These are phyloP conservation scores for Xestobium rufovillosum DNA, from an alignment of 2,888 invertebrate genomes.

Conservation along the genomic window DNA sequence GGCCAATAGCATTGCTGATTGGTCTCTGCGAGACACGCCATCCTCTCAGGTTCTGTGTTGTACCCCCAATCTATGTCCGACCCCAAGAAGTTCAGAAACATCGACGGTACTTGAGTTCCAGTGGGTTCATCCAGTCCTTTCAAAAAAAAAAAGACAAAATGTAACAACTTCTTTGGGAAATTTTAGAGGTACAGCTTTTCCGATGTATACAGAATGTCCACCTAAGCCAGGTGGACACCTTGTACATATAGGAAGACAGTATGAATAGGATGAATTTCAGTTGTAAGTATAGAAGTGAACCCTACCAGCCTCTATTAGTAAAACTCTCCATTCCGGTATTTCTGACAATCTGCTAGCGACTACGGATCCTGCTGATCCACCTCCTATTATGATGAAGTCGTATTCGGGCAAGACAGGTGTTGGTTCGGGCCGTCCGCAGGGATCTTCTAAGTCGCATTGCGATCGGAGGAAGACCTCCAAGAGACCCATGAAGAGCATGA, in stretches of 20 bases:
- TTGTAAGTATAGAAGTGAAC: not conserved
- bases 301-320: constrained; percentile 65
- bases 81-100: constrained; percentile 81
- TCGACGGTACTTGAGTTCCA: constrained; percentile 81
- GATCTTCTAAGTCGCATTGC: constrained; percentile 82
- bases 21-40: constrained; percentile 65
- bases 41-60: constrained; percentile 74
- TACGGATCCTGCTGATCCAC: constrained; percentile 65
- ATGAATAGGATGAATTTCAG: not conserved
- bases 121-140: constrained; percentile 80
- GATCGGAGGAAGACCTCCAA: constrained; percentile 78
- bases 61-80: constrained; percentile 85
- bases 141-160: too few relatives aligned
- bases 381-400: constrained; percentile 70
- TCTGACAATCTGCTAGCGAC: constrained; percentile 66
- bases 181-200: too few relatives aligned
- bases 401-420: constrained; percentile 55
- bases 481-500: constrained; percentile 85
- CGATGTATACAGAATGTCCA: too few relatives aligned
- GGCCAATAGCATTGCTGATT: constrained; percentile 75
- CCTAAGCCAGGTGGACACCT: too few relatives aligned
- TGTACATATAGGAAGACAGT: not conserved
- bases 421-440: constrained; percentile 65
- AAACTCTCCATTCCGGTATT: constrained; percentile 63
- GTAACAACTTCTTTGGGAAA: too few relatives aligned